Base-by-base conservation (phyloP, 2,797 vertebrate species). In the Sphenodon punctatus region DNA sequence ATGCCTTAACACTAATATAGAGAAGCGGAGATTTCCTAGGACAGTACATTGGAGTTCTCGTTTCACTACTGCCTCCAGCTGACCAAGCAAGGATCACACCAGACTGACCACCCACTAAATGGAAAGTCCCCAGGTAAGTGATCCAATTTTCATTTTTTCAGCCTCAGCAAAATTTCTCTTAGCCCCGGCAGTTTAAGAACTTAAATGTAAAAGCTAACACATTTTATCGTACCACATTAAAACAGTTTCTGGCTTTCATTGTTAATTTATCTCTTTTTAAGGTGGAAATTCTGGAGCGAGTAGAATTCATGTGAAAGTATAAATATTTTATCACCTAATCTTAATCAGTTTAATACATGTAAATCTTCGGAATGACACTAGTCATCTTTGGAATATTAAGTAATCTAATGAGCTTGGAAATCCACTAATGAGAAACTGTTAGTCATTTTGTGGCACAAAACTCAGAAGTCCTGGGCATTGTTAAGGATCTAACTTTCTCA, bases 401-500 rank as follows among this genome's bases (percentile, higher is more conserved):
- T 75, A 66, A 34, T 9, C 4, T 5, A 30, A 51, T n/a, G 6
- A 53, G 19, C 51, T 76, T 38, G 41, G 48, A 80, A 82, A 41
- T 74, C 32, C 41, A 39, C 55, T 76, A 78, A 55, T 66, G 15
- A 76, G 39, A 63, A 25, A 41, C 32, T 13, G 23, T 63, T 49
- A 76, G 16, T 25, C 56, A 48, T 61, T 67, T 79, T 45, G 69
- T 74, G 78, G 60, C 60, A 51, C 32, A 74, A 84, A 48, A 9
- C 17, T 51, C 70, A 36, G 63, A 36, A 82, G 46, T 25, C 20
- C 49, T 42, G 41, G 58, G 20, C 53, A 7, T 70, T 88, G 60
- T 78, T 75, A 61, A 80, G 22, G 17, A 56, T 77, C 34, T 81
- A 22, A 19, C 46, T 36, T 86, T 80, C 45, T 80, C 34, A 61